Percentiles rank a stretch among this genome's conserved stretches.
phyloP scores from a whole-genome alignment of 2,888 invertebrate genomes.

The Eudasyphora cyanicolor region DNA sequence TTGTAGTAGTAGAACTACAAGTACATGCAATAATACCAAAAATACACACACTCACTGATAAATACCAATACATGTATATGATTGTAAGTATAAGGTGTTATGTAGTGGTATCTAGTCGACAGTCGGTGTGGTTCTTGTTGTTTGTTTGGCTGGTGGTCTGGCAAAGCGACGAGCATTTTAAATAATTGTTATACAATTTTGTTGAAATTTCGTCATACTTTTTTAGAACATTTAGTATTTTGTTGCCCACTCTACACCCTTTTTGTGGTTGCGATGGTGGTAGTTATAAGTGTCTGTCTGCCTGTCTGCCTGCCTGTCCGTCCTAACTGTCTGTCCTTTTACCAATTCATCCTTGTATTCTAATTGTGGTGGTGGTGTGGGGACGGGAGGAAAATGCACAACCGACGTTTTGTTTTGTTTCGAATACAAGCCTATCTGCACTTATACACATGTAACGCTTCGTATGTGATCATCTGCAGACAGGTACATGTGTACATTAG shows the following conservation, averaged over 20 bases:
- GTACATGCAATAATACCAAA: neutral
- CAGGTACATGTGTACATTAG: neutral
- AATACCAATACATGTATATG: too few relatives aligned
- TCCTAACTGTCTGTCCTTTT: neutral
- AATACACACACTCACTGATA: too few relatives aligned
- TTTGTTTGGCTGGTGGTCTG: neutral
- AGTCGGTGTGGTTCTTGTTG: conserved; percentile 34
- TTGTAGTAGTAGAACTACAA: neutral
- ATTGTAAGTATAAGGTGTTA: neutral
- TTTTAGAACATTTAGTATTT: conserved; percentile 20
- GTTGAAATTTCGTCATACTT: conserved; percentile 61
- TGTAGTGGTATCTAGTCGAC: neutral
- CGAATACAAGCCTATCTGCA: neutral
- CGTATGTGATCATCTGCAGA: neutral
- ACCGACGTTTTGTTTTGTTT: neutral
- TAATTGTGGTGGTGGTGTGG: conserved; percentile 17
- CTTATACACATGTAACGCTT: neutral
- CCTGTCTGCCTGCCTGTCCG: neutral
- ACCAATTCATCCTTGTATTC: neutral
- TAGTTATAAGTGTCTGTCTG: neutral
- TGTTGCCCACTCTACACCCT: neutral
- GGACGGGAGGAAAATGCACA: neutral
- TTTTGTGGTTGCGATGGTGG: neutral
- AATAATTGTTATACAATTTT: conserved; percentile 60
- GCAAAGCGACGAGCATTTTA: conserved; percentile 26